Base-by-base conservation (phyloP, 2,113 vertebrate species). In the Lasiurus borealis region DNA sequence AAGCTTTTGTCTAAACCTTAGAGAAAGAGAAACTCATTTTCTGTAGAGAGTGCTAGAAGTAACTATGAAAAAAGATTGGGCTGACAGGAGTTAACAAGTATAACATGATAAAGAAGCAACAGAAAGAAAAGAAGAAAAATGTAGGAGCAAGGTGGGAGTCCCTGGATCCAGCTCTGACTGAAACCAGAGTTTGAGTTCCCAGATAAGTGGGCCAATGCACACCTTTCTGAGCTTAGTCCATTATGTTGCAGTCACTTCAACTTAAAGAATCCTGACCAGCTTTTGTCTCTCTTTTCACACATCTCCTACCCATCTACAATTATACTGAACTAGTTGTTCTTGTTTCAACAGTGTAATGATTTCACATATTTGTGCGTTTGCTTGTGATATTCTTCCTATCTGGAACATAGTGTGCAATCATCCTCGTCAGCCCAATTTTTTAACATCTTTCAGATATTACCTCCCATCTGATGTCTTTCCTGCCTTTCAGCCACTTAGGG, bases 61-160 rank as follows among this genome's bases (percentile, higher is more conserved):
- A 78, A 50, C 75, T n/a, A 29, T 87, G 66, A 59, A 54, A 75
- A 80, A 84, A 66, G 34, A 66, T 29, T 66, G 23, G 57, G 15
- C 27, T 97, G 27, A 71, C 44, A 81, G n/a, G n/a, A 90, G 34
- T 76, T 91, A 91, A 48, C 46, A 94, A n/a, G 27, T 81, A 75
- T 64, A 71, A 75, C 12, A 57, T n/a, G 44, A 86, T 57, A 54
- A 78, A 12, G 40, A 68, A 54, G 64, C 44, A 81, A 52, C 7
- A 81, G 68, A 92, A 57, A 84, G 29, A 75, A 50, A 78, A 66
- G 27, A 68, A 25, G 48, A 85, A 6, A 50, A 23, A 16, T 66
- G 27, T 64, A 31, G 85, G 71, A 69, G 48, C 50, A n/a, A 64
- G 29, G 3, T 80, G 36, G 36, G 62, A 84, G 46, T 52, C 25